These are phyloP conservation scores for Tokudaia tokunoshimensis DNA, from an alignment of 2,797 vertebrate species.

Conservation along the genomic window DNA sequence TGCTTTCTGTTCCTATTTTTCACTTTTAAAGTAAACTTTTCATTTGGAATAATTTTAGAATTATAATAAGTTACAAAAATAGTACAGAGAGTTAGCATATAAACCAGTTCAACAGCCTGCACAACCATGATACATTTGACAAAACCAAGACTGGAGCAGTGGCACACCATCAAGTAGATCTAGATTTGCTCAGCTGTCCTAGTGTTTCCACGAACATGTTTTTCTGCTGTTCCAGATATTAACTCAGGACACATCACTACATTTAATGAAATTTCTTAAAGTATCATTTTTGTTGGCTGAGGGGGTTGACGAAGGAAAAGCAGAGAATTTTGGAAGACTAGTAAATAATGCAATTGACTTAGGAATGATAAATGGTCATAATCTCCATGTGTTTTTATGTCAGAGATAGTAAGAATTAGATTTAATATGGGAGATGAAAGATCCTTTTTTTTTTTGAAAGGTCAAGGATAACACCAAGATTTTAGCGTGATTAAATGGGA, in stretches of 20 bases:
- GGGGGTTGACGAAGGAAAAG: not conserved
- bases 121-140: conserved; percentile 16
- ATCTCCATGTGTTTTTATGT: conserved; percentile 31
- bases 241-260: not conserved
- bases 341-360: not conserved
- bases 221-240: conserved; percentile 1
- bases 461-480: conserved; percentile 42
- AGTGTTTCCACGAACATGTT: conserved; percentile 28
- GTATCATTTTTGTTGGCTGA: not conserved
- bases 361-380: not conserved
- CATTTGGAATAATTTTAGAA: conserved; percentile 49
- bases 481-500: conserved; percentile 21
- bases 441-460: conserved; percentile 17
- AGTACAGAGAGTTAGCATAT: not conserved
- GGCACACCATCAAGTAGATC: not conserved
- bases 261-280: conserved; percentile 31
- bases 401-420: not conserved
- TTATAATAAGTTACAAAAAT: conserved; percentile 51
- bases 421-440: not conserved
- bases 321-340: not conserved
- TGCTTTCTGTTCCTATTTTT: conserved; percentile 35
- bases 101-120: conserved; percentile 7
- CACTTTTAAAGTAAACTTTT: conserved; percentile 16
- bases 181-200: conserved; percentile 1
- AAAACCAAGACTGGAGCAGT: conserved; percentile 17